A percentile compares a stretch with the other conserved stretches of the same genome.
Evolutionary conservation across 2,797 vertebrate genomes (phyloP).

Genomic region (Hozukius guyotensis): DNA sequence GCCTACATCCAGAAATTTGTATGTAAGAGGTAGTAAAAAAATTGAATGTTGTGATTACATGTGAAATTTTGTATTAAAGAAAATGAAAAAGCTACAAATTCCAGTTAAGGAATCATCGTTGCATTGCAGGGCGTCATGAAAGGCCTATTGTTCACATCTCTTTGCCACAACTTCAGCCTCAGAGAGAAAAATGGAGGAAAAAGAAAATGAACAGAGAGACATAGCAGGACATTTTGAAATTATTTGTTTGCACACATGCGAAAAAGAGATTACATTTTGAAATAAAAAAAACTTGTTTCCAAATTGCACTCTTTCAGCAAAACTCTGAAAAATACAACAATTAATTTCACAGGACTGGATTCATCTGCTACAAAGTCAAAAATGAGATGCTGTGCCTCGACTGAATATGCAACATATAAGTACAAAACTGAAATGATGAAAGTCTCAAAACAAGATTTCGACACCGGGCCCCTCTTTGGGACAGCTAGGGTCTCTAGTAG

Average conservation of each 20-base stretch:
- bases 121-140: constrained; percentile 83
- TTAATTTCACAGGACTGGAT: not conserved
- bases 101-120: constrained; percentile 73
- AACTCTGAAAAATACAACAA: not conserved
- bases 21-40: no score
- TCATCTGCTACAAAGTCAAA: not conserved
- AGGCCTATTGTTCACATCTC: constrained; percentile 83
- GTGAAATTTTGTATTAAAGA: not conserved
- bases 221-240: constrained; percentile 16
- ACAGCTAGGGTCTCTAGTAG: not conserved
- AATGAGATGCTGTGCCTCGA: not conserved
- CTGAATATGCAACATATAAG: not conserved
- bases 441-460: not conserved
- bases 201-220: constrained; percentile 7
- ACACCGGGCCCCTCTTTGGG: no score
- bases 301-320: not conserved
- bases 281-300: not conserved
- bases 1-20: not conserved
- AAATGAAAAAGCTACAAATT: not conserved
- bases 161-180: constrained; percentile 50
- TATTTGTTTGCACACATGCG: not conserved
- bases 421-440: not conserved
- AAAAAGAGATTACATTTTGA: no score
- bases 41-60: accelerated
- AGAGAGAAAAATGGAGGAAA: constrained; percentile 35